Evolutionary conservation across 2,888 invertebrate species (phyloP).

Genomic region (Heterodera filipjevi): DNA sequence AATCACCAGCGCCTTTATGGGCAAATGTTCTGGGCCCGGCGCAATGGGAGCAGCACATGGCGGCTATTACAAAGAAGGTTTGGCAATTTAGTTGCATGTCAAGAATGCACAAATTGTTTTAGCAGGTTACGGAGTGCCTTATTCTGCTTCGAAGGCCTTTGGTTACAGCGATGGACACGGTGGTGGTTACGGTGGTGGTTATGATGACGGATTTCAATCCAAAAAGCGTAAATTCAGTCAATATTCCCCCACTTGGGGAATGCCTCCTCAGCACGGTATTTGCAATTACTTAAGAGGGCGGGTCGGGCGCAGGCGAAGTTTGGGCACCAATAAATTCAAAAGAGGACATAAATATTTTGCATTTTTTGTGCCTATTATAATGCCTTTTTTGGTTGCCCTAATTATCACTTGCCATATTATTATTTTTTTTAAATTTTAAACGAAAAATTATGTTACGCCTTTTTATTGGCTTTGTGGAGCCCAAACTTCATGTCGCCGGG

Average conservation of each 20-base stretch:
- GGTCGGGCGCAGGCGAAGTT: no score
- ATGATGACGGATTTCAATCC: neutral
- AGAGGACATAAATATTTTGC: no score
- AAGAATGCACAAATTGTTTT: neutral
- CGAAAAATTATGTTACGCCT: no score
- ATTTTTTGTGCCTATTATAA: no score
- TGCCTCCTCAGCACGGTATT: neutral
- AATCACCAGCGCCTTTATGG: neutral
- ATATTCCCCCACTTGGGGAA: neutral
- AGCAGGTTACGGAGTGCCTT: neutral
- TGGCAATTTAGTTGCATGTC: neutral
- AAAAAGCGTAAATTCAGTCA: neutral
- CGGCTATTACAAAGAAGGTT: neutral
- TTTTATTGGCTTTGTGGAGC: no score
- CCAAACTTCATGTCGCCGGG: no score
- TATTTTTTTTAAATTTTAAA: no score
- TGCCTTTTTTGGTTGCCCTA: no score
- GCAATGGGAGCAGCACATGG: neutral
- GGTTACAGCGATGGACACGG: neutral
- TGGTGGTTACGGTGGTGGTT: neutral
- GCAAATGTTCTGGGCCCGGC: neutral
- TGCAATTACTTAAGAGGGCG: no score
- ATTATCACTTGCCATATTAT: no score
- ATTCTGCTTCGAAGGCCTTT: neutral
- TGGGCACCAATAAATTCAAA: no score